A percentile compares a stretch with the other conserved stretches of the same genome.
phyloP scores from a whole-genome alignment of 2,888 invertebrate genomes.

The Thymelicus lineola region DNA sequence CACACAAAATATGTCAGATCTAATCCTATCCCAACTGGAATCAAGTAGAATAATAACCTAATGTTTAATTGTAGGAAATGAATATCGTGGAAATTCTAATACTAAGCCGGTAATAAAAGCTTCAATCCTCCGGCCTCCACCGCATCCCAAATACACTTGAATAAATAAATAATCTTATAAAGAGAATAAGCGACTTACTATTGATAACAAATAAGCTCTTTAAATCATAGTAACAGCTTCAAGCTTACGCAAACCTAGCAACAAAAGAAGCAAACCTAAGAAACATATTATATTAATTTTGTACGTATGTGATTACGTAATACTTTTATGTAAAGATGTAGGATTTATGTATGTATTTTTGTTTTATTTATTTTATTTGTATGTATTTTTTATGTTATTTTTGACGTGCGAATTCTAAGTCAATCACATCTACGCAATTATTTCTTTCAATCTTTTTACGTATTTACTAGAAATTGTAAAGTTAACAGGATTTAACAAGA shows the following conservation, averaged over 20 bases:
- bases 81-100: background rate
- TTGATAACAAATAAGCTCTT: background rate
- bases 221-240: background rate
- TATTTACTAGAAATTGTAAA: slow-evolving; percentile 10
- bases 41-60: background rate
- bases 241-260: too few species aligned
- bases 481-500: slow-evolving; percentile 10
- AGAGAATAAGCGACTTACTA: background rate
- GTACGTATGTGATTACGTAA: background rate
- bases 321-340: slow-evolving; percentile 2
- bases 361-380: too few species aligned
- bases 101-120: background rate
- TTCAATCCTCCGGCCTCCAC: slow-evolving; percentile 1
- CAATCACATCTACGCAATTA: background rate
- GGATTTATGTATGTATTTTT: background rate
- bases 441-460: slow-evolving; percentile 13
- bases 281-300: background rate
- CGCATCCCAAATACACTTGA: background rate
- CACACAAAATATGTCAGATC: slow-evolving; percentile 23
- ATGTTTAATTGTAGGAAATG: background rate
- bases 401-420: too few species aligned
- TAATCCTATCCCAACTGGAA: slow-evolving; percentile 18
- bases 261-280: background rate
- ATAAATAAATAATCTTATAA: background rate
- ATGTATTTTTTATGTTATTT: too few species aligned